These are phyloP conservation scores for Latrodectus elegans DNA, from an alignment of 2,888 invertebrate species.

Conservation along the genomic window DNA sequence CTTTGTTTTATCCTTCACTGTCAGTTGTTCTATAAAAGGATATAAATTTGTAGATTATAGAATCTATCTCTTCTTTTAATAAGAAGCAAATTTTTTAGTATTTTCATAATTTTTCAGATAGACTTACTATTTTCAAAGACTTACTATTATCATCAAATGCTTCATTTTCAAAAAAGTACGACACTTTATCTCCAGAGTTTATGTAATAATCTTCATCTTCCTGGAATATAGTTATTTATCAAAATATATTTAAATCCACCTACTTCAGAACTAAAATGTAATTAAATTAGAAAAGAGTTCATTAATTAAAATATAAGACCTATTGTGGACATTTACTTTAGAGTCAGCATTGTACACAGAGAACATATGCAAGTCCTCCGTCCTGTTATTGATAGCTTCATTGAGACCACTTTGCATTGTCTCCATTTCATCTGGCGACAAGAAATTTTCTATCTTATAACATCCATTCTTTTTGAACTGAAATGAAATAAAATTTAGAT, in stretches of 20 bases:
- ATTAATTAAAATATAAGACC: background rate
- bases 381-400: slow-evolving; percentile 13
- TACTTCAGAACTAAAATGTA: background rate
- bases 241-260: background rate
- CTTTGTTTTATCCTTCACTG: slow-evolving; percentile 18
- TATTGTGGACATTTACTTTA: background rate
- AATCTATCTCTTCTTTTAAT: background rate
- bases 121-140: background rate
- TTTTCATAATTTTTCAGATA: background rate
- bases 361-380: slow-evolving; percentile 10
- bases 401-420: slow-evolving; percentile 8
- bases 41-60: background rate
- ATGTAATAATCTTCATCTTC: slow-evolving; percentile 86
- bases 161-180: slow-evolving; percentile 91
- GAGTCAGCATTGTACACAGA: slow-evolving; percentile 24
- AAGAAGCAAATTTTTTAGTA: background rate
- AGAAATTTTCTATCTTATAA: slow-evolving; percentile 33
- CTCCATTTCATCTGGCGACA: slow-evolving; percentile 1
- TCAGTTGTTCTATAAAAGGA: slow-evolving; percentile 10
- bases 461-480: slow-evolving; percentile 32
- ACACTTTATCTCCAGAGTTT: slow-evolving; percentile 92
- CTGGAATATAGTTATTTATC: slow-evolving; percentile 1
- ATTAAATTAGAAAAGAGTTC: background rate
- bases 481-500: background rate
- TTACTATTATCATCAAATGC: slow-evolving; percentile 80